Percentiles rank a stretch among this genome's conserved stretches.
Evolutionary conservation across 2,888 invertebrate genomes (phyloP).

Genomic region (Dorcus parallelipipedus): DNA sequence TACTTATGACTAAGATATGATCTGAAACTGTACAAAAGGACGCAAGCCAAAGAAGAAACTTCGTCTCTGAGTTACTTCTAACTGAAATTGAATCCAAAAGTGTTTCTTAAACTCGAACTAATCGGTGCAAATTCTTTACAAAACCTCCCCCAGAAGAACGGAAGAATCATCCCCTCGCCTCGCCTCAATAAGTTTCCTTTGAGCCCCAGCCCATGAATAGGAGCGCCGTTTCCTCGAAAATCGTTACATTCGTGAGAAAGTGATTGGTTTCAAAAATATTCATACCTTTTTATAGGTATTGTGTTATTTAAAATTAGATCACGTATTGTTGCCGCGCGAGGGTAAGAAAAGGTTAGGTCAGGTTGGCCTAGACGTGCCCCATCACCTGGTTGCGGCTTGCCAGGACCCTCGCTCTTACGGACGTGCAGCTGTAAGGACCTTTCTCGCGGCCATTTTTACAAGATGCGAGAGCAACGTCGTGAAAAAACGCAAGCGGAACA

Average conservation of each 20-base stretch:
- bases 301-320: slow-evolving; percentile 48
- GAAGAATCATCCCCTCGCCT: background rate
- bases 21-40: too few species aligned
- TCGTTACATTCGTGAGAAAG: slow-evolving; percentile 6
- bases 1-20: too few species aligned
- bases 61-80: too few species aligned
- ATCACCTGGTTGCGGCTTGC: slow-evolving; percentile 36
- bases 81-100: too few species aligned
- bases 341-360: slow-evolving; percentile 37
- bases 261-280: slow-evolving; percentile 38
- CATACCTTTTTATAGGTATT: slow-evolving; percentile 39
- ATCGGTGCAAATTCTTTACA: too few species aligned
- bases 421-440: slow-evolving; percentile 9
- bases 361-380: slow-evolving; percentile 33
- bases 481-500: slow-evolving; percentile 12
- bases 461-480: slow-evolving; percentile 7
- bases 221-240: slow-evolving; percentile 1
- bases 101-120: too few species aligned
- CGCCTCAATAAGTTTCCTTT: background rate
- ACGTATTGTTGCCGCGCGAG: slow-evolving; percentile 36
- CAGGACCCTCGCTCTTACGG: slow-evolving; percentile 3
- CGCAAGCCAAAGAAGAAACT: too few species aligned
- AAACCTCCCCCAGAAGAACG: too few species aligned
- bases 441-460: slow-evolving; percentile 6
- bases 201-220: background rate